Percentiles rank a stretch among this genome's conserved stretches.
Evolutionary conservation across 2,797 vertebrate genomes (phyloP).

Genomic region (Eutrigla gurnardus): DNA sequence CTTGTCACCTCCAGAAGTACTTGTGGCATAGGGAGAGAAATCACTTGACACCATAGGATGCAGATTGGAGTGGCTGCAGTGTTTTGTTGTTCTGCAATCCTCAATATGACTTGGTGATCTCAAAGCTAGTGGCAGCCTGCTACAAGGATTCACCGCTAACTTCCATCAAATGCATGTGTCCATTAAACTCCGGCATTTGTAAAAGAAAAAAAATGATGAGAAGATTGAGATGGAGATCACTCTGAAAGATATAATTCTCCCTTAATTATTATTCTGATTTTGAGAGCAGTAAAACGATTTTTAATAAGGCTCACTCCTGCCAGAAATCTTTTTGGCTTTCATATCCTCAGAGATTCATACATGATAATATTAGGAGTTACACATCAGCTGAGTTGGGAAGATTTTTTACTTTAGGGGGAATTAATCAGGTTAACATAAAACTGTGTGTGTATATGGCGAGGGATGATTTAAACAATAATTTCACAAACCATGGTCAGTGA

Average conservation of each 20-base stretch:
- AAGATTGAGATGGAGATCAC: background rate
- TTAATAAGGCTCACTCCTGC: background rate
- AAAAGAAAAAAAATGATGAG: constrained; percentile 3
- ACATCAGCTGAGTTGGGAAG: background rate
- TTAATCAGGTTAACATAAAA: background rate
- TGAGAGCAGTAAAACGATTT: background rate
- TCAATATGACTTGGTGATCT: constrained; percentile 43
- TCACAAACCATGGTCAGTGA: background rate
- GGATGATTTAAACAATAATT: background rate
- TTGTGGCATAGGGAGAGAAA: constrained; percentile 52
- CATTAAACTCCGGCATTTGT: constrained; percentile 18
- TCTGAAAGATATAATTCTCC: background rate
- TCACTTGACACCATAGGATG: constrained; percentile 50
- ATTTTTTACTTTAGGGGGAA: background rate
- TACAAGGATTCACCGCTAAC: constrained; percentile 1
- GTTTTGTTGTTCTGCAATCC: constrained; percentile 58
- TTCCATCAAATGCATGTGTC: constrained; percentile 17
- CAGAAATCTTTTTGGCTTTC: constrained; percentile 1
- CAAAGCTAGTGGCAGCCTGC: constrained; percentile 46
- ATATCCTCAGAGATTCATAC: background rate
- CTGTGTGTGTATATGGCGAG: background rate
- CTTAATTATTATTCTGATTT: constrained; percentile 3
- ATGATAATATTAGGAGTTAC: background rate
- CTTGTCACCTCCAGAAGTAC: constrained; percentile 56
- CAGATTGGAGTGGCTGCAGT: constrained; percentile 51